Evolutionary conservation across 1,140 invertebrate genomes (phyloP).

Genomic region (Dendrolimus kikuchii): DNA sequence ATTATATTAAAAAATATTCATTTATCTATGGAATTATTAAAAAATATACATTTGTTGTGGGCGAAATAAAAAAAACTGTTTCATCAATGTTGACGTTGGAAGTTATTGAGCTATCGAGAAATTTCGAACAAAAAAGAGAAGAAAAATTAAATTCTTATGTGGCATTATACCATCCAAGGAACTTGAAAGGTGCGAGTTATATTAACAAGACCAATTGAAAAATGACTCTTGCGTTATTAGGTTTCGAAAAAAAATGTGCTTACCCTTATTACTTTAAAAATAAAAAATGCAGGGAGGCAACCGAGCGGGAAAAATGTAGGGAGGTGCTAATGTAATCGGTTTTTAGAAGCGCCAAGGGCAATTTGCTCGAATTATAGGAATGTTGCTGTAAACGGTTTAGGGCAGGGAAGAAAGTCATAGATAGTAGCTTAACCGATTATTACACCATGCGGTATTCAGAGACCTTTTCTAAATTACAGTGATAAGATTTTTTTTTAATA

Average conservation of each 20-base stretch:
- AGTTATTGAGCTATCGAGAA: too few species aligned
- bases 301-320: constrained; percentile 38
- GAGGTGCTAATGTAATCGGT: constrained; percentile 47
- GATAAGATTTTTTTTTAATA: too few species aligned
- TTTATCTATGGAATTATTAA: too few species aligned
- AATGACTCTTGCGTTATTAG: constrained; percentile 63
- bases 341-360: constrained; percentile 27
- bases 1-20: too few species aligned
- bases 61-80: background rate
- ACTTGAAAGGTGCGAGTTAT: constrained; percentile 24
- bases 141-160: background rate
- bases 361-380: constrained; percentile 33
- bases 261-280: constrained; percentile 29
- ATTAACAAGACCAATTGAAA: constrained; percentile 58
- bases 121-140: background rate
- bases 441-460: too few species aligned
- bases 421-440: too few species aligned
- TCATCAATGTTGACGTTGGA: background rate
- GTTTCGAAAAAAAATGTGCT: constrained; percentile 51
- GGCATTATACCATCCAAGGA: constrained; percentile 35
- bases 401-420: background rate
- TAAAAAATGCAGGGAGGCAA: constrained; percentile 31
- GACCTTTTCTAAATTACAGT: too few species aligned
- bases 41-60: too few species aligned
- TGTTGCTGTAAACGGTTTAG: background rate